Evolutionary conservation across 2,113 vertebrate species (phyloP).

Genomic region (Limanda limanda): DNA sequence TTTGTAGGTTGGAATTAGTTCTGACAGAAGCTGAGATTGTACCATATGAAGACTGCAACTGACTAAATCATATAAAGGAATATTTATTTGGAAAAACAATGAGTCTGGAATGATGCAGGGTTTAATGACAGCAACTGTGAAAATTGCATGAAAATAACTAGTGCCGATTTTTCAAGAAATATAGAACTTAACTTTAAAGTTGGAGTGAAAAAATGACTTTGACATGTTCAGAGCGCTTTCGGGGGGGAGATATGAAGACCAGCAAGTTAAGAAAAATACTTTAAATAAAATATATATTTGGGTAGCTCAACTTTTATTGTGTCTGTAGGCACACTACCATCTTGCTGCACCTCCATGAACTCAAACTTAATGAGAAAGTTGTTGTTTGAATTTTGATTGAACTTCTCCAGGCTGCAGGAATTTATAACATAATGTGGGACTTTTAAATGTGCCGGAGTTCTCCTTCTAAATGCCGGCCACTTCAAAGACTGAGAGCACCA

Average conservation of each 20-base stretch:
- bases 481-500: conserved; percentile 47
- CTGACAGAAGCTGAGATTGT: neutral
- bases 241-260: neutral
- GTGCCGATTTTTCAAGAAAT: too few species aligned
- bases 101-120: neutral
- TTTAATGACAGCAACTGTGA: neutral
- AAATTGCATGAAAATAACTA: too few species aligned
- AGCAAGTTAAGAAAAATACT: conserved; percentile 1
- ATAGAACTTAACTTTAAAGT: neutral
- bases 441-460: conserved; percentile 10
- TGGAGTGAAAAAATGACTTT: neutral
- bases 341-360: conserved; percentile 1
- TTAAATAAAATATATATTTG: neutral
- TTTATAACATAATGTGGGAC: neutral
- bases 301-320: conserved; percentile 6
- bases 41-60: neutral
- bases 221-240: neutral
- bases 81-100: neutral
- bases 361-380: conserved; percentile 5
- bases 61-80: too few species aligned
- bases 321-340: conserved; percentile 1
- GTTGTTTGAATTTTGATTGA: conserved; percentile 14
- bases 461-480: conserved; percentile 42
- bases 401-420: conserved; percentile 7
- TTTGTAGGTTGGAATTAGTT: neutral